Evolutionary conservation across 2,113 vertebrate species (phyloP).

Genomic region (Siniperca knerii): DNA sequence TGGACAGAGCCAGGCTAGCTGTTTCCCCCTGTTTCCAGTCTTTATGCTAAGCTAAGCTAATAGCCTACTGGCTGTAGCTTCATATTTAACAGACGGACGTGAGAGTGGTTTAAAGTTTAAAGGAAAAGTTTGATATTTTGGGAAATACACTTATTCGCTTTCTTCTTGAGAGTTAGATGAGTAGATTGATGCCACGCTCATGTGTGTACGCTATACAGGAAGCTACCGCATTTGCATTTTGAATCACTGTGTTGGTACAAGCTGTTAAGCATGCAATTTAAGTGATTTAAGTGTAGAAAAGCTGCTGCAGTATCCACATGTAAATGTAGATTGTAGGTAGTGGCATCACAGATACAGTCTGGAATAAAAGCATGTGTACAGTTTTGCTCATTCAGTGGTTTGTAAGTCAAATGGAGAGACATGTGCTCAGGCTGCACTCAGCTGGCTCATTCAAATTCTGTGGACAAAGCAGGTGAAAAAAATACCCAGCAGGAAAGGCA

Average conservation of each 20-base stretch:
- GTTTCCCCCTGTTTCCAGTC: background rate
- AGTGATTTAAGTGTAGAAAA: background rate
- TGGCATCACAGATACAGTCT: background rate
- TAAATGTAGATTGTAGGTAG: background rate
- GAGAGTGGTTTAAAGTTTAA: too few relatives aligned
- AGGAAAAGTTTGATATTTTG: too few relatives aligned
- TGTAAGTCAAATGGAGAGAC: slow-evolving; percentile 27
- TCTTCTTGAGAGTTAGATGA: too few relatives aligned
- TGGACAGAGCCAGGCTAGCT: background rate
- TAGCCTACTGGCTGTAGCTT: background rate
- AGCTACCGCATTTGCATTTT: background rate
- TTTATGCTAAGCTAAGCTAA: background rate
- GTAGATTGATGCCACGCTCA: too few relatives aligned
- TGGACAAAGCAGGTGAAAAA: background rate
- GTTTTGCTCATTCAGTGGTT: background rate
- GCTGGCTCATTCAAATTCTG: slow-evolving; percentile 54
- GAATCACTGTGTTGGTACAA: background rate
- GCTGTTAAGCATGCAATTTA: background rate
- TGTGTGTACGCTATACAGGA: too few relatives aligned
- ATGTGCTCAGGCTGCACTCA: background rate
- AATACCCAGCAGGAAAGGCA: background rate
- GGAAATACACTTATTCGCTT: too few relatives aligned
- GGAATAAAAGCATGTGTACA: background rate
- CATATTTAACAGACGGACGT: background rate
- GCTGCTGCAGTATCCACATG: background rate